phyloP scores from a whole-genome alignment of 2,113 vertebrate genomes.

The Nothocercus nigrocapillus region DNA sequence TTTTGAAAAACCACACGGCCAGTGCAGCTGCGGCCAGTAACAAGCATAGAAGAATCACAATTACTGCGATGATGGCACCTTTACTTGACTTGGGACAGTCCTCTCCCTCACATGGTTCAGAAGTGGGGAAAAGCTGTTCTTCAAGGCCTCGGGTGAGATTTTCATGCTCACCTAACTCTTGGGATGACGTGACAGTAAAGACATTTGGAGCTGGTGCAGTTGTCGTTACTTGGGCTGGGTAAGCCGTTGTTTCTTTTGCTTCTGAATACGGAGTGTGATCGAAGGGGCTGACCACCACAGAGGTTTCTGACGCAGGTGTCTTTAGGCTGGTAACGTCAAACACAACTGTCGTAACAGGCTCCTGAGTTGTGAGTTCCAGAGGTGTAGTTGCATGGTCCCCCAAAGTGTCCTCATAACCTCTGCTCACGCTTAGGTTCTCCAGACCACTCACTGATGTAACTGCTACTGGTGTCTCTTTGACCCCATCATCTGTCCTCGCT shows the following conservation, averaged over 20 bases:
- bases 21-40: constrained; percentile 75
- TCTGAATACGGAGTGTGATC: constrained; percentile 31
- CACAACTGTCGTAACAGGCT: constrained; percentile 1
- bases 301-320: constrained; percentile 63
- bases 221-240: constrained; percentile 30
- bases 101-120: constrained; percentile 71
- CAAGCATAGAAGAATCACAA: constrained; percentile 84
- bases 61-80: constrained; percentile 84
- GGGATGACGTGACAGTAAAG: constrained; percentile 47
- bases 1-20: constrained; percentile 89
- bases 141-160: constrained; percentile 76
- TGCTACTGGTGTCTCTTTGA: neutral
- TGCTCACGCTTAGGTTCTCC: constrained; percentile 53
- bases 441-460: constrained; percentile 50
- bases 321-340: constrained; percentile 50
- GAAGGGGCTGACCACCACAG: constrained; percentile 7
- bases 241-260: neutral
- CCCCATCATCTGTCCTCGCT: constrained; percentile 12
- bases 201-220: constrained; percentile 36
- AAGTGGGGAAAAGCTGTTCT: constrained; percentile 71
- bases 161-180: constrained; percentile 71
- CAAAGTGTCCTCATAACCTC: neutral
- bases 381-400: constrained; percentile 32
- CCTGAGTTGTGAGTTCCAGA: constrained; percentile 40
- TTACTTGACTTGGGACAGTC: constrained; percentile 75